Evolutionary conservation across 2,888 invertebrate genomes (phyloP).

Genomic region (Drosophila austrosaltans): DNA sequence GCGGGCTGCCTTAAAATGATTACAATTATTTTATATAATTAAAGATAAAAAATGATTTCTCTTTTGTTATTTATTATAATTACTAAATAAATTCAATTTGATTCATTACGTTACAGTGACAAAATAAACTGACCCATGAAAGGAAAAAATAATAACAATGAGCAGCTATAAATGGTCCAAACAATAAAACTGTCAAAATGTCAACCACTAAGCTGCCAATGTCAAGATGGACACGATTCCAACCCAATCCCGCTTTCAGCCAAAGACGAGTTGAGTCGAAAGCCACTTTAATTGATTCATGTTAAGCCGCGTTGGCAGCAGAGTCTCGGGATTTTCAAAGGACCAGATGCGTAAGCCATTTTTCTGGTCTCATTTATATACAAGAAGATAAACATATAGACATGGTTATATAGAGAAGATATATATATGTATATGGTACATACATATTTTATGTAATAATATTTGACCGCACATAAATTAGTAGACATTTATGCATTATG

Average conservation of each 20-base stretch:
- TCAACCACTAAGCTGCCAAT: slow-evolving; percentile 54
- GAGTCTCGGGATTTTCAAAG: slow-evolving; percentile 29
- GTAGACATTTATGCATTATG: slow-evolving; percentile 31
- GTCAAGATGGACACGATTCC: slow-evolving; percentile 13
- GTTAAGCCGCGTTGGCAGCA: slow-evolving; percentile 55
- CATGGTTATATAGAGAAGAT: neutral
- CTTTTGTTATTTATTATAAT: neutral
- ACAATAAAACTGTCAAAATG: slow-evolving; percentile 72
- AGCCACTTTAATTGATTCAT: slow-evolving; percentile 66
- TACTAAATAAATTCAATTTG: neutral
- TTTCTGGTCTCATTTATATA: slow-evolving; percentile 8
- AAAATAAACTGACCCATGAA: slow-evolving; percentile 1
- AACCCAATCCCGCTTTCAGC: slow-evolving; percentile 41
- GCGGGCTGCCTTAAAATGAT: too few relatives aligned
- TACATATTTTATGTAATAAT: slow-evolving; percentile 2
- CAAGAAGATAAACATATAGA: slow-evolving; percentile 14
- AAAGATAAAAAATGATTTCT: neutral
- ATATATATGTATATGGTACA: neutral
- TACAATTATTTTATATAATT: too few relatives aligned
- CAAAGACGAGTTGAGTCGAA: slow-evolving; percentile 44
- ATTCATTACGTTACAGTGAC: neutral
- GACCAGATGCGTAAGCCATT: slow-evolving; percentile 27
- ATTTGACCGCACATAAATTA: slow-evolving; percentile 41
- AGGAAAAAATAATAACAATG: slow-evolving; percentile 19
- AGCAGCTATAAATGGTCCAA: slow-evolving; percentile 40